Percentiles rank a stretch among this genome's conserved stretches.
These are phyloP conservation scores for Myopa testacea DNA, from an alignment of 2,888 invertebrate genomes.

Conservation along the genomic window DNA sequence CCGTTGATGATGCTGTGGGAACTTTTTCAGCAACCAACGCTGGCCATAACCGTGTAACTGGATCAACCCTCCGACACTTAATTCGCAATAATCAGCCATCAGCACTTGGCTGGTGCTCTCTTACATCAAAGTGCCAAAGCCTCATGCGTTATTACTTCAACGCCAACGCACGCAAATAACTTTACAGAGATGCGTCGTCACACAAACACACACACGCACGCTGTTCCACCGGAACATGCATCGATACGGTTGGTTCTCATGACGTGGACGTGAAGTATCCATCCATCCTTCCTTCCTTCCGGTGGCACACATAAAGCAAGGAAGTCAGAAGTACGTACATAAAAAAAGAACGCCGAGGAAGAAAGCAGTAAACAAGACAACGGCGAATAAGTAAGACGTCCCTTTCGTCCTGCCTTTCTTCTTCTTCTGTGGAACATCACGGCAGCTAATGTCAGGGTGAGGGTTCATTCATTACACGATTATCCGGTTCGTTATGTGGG, in stretches of 20 bases:
- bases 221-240: slow-evolving; percentile 28
- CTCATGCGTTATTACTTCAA: slow-evolving; percentile 22
- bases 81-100: slow-evolving; percentile 29
- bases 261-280: slow-evolving; percentile 8
- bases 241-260: slow-evolving; percentile 29
- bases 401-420: not conserved
- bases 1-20: slow-evolving; percentile 26
- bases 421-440: not conserved
- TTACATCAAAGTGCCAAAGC: slow-evolving; percentile 31
- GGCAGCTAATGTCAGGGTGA: slow-evolving; percentile 22
- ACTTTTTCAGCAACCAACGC: slow-evolving; percentile 19
- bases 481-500: slow-evolving; percentile 40
- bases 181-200: not conserved
- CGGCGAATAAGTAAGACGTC: not conserved
- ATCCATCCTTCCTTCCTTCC: slow-evolving; percentile 28
- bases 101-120: slow-evolving; percentile 7
- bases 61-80: slow-evolving; percentile 36
- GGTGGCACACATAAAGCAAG: slow-evolving; percentile 10
- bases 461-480: slow-evolving; percentile 39
- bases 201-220: not conserved
- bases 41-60: slow-evolving; percentile 6
- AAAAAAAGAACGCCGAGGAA: not conserved
- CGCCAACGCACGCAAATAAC: slow-evolving; percentile 2
- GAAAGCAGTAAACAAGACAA: not conserved
- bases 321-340: not conserved